phyloP scores from a whole-genome alignment of 92 coral and sea anemone genomes.

The Parazoanthus darwini region DNA sequence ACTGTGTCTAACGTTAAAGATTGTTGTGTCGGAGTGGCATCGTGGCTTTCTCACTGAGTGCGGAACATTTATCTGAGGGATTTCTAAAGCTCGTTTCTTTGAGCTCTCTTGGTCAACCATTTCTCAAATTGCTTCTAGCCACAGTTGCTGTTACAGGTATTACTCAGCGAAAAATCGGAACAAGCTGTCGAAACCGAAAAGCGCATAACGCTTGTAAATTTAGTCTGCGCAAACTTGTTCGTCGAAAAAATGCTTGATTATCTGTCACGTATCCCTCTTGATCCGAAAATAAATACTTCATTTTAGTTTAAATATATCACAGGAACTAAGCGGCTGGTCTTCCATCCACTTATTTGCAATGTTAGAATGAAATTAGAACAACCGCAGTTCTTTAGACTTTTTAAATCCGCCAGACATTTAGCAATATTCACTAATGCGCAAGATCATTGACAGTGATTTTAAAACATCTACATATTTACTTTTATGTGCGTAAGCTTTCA shows the following conservation, averaged over 20 bases:
- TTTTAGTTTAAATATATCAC: neutral
- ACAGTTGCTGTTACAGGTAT: neutral
- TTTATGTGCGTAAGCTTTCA: neutral
- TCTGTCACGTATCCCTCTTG: neutral
- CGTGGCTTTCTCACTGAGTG: neutral
- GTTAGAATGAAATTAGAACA: neutral
- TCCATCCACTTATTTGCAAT: neutral
- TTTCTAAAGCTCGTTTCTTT: conserved; percentile 3
- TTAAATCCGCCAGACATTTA: neutral
- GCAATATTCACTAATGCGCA: neutral
- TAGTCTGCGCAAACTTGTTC: neutral
- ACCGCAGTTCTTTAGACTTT: neutral
- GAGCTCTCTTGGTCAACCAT: conserved; percentile 21
- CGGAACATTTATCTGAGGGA: conserved; percentile 19
- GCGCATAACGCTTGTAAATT: neutral
- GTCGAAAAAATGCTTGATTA: neutral
- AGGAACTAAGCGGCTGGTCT: neutral
- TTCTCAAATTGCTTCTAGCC: neutral
- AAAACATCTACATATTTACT: neutral
- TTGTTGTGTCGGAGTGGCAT: conserved; percentile 27
- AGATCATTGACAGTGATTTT: neutral
- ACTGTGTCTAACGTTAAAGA: conserved; percentile 26
- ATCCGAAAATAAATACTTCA: conserved; percentile 18
- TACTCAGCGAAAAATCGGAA: neutral
- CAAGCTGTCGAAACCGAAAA: neutral